A percentile compares a stretch with the other conserved stretches of the same genome.
Evolutionary conservation across 1,140 invertebrate species (phyloP).

Genomic region (Aphidius ervi): DNA sequence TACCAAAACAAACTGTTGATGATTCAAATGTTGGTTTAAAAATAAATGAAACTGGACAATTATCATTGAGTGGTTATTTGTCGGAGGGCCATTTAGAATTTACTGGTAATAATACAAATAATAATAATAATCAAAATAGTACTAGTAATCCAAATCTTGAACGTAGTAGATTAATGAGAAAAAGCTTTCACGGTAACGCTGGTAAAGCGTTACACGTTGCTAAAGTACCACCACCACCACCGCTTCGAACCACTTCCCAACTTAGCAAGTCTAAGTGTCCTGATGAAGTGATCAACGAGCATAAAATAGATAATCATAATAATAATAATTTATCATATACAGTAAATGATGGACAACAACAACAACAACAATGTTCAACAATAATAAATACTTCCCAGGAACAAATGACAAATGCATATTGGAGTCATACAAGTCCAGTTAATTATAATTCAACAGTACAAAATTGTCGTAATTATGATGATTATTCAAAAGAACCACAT

Average conservation of each 20-base stretch:
- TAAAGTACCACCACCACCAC: slow-evolving; percentile 82
- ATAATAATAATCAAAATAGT: slow-evolving; percentile 45
- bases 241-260: slow-evolving; percentile 80
- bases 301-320: slow-evolving; percentile 49
- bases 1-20: slow-evolving; percentile 63
- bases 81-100: slow-evolving; percentile 84
- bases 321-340: slow-evolving; percentile 30
- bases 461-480: slow-evolving; percentile 43
- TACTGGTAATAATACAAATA: slow-evolving; percentile 33
- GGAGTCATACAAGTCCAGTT: slow-evolving; percentile 37
- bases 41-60: slow-evolving; percentile 53
- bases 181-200: slow-evolving; percentile 81
- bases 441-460: slow-evolving; percentile 21
- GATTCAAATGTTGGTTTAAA: slow-evolving; percentile 70
- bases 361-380: slow-evolving; percentile 22
- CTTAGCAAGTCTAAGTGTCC: slow-evolving; percentile 67
- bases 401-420: slow-evolving; percentile 38
- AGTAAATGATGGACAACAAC: slow-evolving; percentile 46
- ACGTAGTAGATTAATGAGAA: slow-evolving; percentile 81
- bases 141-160: slow-evolving; percentile 83
- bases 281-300: slow-evolving; percentile 58
- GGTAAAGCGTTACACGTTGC: slow-evolving; percentile 73
- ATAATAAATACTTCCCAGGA: slow-evolving; percentile 34
- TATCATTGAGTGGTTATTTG: slow-evolving; percentile 71
- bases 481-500: slow-evolving; percentile 58